Evolutionary conservation across 2,888 invertebrate species (phyloP).

Genomic region (Trissonchulus latispiculum): DNA sequence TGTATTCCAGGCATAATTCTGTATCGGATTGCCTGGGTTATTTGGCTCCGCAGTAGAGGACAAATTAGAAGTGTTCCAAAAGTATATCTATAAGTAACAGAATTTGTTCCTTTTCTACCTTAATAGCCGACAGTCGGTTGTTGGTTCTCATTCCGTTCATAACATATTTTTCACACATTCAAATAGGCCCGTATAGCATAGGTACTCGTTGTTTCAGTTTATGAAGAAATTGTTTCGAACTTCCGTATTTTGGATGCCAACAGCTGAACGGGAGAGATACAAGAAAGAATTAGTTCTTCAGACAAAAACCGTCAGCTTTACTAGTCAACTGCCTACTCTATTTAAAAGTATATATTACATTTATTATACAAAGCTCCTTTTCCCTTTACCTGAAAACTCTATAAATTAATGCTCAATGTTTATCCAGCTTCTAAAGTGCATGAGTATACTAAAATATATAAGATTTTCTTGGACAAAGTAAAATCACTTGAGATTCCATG

Average conservation of each 20-base stretch:
- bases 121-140: neutral
- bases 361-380: no score
- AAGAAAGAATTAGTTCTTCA: neutral
- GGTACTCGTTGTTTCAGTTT: neutral
- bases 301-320: slow-evolving; percentile 1
- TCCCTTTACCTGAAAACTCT: no score
- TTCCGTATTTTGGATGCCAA: slow-evolving; percentile 5
- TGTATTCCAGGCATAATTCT: neutral
- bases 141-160: no score
- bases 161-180: neutral
- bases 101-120: neutral
- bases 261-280: neutral
- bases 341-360: no score
- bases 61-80: neutral
- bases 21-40: neutral
- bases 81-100: no score
- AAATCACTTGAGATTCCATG: no score
- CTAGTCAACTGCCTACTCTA: slow-evolving; percentile 1
- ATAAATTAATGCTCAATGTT: no score
- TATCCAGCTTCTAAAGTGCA: no score
- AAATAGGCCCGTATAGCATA: neutral
- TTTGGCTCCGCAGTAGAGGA: neutral
- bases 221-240: slow-evolving; percentile 3
- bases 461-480: no score
- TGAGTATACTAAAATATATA: no score